Base-by-base conservation (phyloP, 2,888 invertebrate species). In the Caenorhabditis japonica region DNA sequence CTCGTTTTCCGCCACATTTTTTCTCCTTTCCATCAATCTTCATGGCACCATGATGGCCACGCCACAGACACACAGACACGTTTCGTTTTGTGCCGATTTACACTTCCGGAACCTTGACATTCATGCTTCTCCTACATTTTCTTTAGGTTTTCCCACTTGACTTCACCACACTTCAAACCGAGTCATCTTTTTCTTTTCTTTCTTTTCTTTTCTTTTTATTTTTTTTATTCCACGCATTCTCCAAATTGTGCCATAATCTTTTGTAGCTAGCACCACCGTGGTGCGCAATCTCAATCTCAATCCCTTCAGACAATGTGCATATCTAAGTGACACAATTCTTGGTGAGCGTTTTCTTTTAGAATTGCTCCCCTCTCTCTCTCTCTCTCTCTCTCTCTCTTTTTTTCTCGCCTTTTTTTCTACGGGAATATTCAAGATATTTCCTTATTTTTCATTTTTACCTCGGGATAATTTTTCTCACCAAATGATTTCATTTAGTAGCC, bases 11-110 rank as follows among this genome's bases (percentile, higher is more conserved):
- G 47, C 12, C 25, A 21, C 33, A n/a, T 38, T 23, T 55, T 33
- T 19, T 43, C 41, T 33, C 13, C 25, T 58, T 21, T 15, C 15
- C 59, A 49, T 59, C 43, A 43, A 55, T 55, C 59, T 49, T 59
- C 41, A 49, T 59, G 59, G 49, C 19, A 15, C 59, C 39, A 49
- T 38, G 36, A 58, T 46, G 34, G 39, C 58, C 47, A 58, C 58
- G n/a, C 30, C 30, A 30, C 10, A 59, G 41, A 49, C 8, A 30
- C 30, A 33, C 46, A 10, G 46, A 47, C 15, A 33, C 17, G 15
- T 47, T 47, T 33, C 33, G 13, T 33, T 47, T 47, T 33, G 21
- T 44, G 10, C 17, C 8, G 15, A 21, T 25, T 25, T 46, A n/a
- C 25, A 46, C 27, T 46, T 46, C 46, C 46, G 46, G 46, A 17